Evolutionary conservation across 2,888 invertebrate species (phyloP).

Genomic region (Euzetes globulus): DNA sequence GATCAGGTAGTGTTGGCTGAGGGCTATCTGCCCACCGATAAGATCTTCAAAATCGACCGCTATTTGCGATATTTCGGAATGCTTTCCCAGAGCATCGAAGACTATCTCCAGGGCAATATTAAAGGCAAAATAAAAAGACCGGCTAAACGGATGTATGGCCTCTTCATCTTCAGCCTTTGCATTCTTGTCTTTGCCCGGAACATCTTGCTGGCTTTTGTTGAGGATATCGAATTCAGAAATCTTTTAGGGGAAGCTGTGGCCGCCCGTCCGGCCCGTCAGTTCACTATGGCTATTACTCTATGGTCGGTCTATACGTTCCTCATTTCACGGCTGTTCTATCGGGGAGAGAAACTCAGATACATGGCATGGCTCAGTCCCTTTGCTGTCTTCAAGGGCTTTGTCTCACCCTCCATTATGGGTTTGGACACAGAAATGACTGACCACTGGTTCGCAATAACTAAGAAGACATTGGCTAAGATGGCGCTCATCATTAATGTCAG

Average conservation of each 20-base stretch:
- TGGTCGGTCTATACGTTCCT: conserved; percentile 32
- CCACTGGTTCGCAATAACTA: conserved; percentile 30
- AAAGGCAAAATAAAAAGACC: conserved; percentile 30
- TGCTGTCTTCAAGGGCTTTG: conserved; percentile 33
- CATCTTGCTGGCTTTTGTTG: conserved; percentile 25
- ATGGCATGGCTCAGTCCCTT: conserved; percentile 32
- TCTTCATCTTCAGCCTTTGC: neutral
- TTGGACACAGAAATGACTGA: conserved; percentile 31
- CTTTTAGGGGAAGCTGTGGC: conserved; percentile 24
- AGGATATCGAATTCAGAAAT: neutral
- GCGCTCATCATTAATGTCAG: neutral
- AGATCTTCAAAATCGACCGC: conserved; percentile 34
- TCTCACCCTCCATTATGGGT: conserved; percentile 29
- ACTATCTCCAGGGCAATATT: conserved; percentile 34
- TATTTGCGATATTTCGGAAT: conserved; percentile 33
- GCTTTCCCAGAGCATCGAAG: conserved; percentile 33
- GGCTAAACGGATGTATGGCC: conserved; percentile 31
- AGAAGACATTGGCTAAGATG: conserved; percentile 26
- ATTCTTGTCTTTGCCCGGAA: conserved; percentile 29
- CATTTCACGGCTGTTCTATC: conserved; percentile 21
- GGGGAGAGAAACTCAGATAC: conserved; percentile 19
- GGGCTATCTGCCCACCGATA: conserved; percentile 33
- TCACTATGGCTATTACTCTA: conserved; percentile 32
- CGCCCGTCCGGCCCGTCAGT: conserved; percentile 31
- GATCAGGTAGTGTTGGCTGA: conserved; percentile 32